Evolutionary conservation across 2,797 vertebrate genomes (phyloP).

Genomic region (Epinephelus awoara): DNA sequence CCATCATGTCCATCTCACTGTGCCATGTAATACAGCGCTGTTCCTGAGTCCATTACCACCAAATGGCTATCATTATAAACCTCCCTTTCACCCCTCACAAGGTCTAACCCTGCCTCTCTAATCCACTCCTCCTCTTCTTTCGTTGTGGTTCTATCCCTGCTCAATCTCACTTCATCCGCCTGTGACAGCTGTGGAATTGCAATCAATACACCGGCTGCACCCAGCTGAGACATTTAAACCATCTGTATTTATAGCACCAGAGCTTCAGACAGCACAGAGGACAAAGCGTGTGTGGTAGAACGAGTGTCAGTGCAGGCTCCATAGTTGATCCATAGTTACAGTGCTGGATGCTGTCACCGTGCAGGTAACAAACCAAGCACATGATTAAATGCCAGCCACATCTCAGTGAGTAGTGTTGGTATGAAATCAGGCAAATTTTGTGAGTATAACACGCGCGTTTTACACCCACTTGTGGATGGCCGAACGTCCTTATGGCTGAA

Average conservation of each 20-base stretch:
- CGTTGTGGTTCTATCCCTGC: conserved; percentile 31
- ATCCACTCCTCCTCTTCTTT: conserved; percentile 45
- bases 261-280: conserved; percentile 34
- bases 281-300: conserved; percentile 27
- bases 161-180: conserved; percentile 68
- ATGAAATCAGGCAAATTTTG: conserved; percentile 32
- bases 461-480: conserved; percentile 47
- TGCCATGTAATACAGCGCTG: conserved; percentile 42
- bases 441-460: conserved; percentile 21
- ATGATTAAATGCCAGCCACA: conserved; percentile 23
- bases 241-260: conserved; percentile 36
- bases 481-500: conserved; percentile 31
- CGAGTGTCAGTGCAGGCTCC: conserved; percentile 35
- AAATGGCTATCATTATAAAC: conserved; percentile 45
- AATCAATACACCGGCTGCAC: conserved; percentile 62
- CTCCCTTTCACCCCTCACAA: conserved; percentile 32
- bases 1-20: conserved; percentile 37
- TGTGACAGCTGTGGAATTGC: conserved; percentile 67
- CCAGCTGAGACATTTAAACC: conserved; percentile 50
- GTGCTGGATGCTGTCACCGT: conserved; percentile 12
- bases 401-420: not conserved
- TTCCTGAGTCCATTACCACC: conserved; percentile 44
- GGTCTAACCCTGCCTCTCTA: conserved; percentile 34
- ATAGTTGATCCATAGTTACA: conserved; percentile 42
- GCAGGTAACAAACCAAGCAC: conserved; percentile 21